phyloP scores from a whole-genome alignment of 2,797 vertebrate species.

The Cyclura pinguis region DNA sequence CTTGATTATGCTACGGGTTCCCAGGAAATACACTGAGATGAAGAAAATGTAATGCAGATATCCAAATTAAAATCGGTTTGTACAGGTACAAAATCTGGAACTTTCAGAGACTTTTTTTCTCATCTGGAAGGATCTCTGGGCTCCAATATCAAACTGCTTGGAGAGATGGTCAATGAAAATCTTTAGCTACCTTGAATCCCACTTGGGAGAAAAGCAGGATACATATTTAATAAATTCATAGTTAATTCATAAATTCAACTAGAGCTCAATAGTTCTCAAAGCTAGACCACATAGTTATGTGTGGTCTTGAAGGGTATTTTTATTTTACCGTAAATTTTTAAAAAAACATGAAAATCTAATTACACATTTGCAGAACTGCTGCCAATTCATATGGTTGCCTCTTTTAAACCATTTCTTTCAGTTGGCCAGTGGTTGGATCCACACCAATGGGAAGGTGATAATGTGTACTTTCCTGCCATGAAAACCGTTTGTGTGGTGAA shows the following conservation, averaged over 20 bases:
- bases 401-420: not conserved
- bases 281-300: not conserved
- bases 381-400: not conserved
- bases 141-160: conserved; percentile 15
- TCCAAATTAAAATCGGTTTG: too few species aligned
- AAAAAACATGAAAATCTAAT: not conserved
- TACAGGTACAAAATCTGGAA: too few species aligned
- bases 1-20: too few species aligned
- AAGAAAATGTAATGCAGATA: too few species aligned
- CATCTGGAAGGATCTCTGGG: too few species aligned
- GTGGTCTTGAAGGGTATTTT: not conserved
- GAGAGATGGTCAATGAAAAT: conserved; percentile 20
- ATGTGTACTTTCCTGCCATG: not conserved
- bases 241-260: not conserved
- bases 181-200: too few species aligned
- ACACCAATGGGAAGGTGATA: not conserved
- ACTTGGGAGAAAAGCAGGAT: too few species aligned
- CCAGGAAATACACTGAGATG: too few species aligned
- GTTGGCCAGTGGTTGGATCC: not conserved
- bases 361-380: not conserved
- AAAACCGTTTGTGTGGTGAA: not conserved
- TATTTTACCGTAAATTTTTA: not conserved
- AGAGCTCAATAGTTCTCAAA: conserved; percentile 48
- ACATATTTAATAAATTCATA: too few species aligned
- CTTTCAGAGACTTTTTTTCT: too few species aligned